A percentile compares a stretch with the other conserved stretches of the same genome.
These are phyloP conservation scores for Phortica variegata DNA, from an alignment of 1,140 invertebrate genomes.

Conservation along the genomic window DNA sequence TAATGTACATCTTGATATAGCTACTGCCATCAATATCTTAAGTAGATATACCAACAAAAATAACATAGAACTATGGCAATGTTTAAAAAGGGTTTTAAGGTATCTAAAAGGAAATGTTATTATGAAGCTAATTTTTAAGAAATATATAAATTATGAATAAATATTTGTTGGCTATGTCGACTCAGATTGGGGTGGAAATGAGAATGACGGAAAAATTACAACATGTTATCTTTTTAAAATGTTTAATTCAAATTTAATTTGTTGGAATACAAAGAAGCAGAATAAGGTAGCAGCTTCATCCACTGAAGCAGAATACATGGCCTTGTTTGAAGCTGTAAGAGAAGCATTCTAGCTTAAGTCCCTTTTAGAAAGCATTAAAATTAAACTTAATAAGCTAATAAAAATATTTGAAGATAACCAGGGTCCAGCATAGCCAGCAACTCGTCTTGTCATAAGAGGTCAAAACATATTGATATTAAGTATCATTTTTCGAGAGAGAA, in stretches of 20 bases:
- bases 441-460: slow-evolving; percentile 8
- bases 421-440: slow-evolving; percentile 5
- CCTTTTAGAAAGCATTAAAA: slow-evolving; percentile 13
- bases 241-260: slow-evolving; percentile 30
- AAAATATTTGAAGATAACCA: slow-evolving; percentile 17
- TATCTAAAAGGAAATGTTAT: slow-evolving; percentile 20
- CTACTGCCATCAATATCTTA: slow-evolving; percentile 7
- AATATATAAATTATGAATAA: background rate
- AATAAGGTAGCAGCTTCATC: slow-evolving; percentile 31
- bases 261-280: slow-evolving; percentile 50
- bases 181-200: too few species aligned
- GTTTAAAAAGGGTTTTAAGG: slow-evolving; percentile 20
- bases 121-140: slow-evolving; percentile 17
- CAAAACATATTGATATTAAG: slow-evolving; percentile 16
- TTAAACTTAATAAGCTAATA: slow-evolving; percentile 8
- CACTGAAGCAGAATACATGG: slow-evolving; percentile 43
- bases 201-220: slow-evolving; percentile 24
- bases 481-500: slow-evolving; percentile 19
- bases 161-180: too few species aligned
- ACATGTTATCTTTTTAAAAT: slow-evolving; percentile 28
- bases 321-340: slow-evolving; percentile 26
- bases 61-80: slow-evolving; percentile 15
- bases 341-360: slow-evolving; percentile 24
- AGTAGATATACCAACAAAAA: slow-evolving; percentile 15
- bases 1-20: slow-evolving; percentile 20